phyloP scores from a whole-genome alignment of 2,888 invertebrate genomes.

The Lasioglossum zephyrum region DNA sequence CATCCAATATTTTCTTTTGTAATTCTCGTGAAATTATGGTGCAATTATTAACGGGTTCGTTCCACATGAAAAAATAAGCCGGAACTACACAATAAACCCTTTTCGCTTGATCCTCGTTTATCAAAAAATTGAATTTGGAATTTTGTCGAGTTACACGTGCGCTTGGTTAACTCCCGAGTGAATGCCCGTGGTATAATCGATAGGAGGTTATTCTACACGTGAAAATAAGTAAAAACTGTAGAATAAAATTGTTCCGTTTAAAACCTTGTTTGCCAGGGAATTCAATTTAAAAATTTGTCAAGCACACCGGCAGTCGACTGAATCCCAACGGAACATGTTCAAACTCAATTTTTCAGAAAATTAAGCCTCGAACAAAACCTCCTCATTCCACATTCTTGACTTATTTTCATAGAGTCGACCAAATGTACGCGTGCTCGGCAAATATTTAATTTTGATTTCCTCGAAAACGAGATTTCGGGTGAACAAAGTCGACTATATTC shows the following conservation, averaged over 20 bases:
- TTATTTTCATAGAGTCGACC: neutral
- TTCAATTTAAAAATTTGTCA: neutral
- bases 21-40: neutral
- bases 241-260: neutral
- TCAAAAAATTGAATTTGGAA: neutral
- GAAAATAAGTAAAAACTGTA: neutral
- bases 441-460: constrained; percentile 4
- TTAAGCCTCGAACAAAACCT: neutral
- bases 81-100: neutral
- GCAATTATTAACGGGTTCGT: neutral
- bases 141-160: neutral
- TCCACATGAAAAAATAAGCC: neutral
- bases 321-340: neutral
- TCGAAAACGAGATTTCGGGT: neutral
- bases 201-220: neutral
- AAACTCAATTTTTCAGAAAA: neutral
- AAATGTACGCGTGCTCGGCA: neutral
- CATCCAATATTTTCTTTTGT: neutral
- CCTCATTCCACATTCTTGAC: neutral
- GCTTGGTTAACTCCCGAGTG: neutral
- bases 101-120: neutral
- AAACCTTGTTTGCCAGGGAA: neutral
- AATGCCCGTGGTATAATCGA: neutral
- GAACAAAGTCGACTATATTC: neutral
- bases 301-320: neutral